A percentile compares a stretch with the other conserved stretches of the same genome.
Conservation (phyloP, 2,888 invertebrate species). For the Mimachlamys varia region DNA sequence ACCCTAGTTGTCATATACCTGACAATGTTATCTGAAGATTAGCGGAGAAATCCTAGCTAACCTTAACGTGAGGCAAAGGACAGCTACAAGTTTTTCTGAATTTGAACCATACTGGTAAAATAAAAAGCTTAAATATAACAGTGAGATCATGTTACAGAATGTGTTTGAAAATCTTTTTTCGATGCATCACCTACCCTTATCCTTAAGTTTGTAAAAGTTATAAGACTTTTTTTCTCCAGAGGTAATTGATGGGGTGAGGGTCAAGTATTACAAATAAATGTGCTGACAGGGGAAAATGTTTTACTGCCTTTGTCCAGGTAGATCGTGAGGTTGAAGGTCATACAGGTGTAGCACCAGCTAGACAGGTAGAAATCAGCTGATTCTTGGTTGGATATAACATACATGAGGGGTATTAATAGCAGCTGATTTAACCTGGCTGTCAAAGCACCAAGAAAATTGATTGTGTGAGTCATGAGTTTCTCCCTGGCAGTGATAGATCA, state of each 20-base stretch:
- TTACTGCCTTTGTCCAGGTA: constrained; percentile 26
- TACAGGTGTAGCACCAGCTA: constrained; percentile 17
- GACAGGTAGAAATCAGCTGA: constrained; percentile 27
- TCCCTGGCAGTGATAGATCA: constrained; percentile 2
- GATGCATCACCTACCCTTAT: too few relatives aligned
- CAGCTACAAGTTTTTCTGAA: too few relatives aligned
- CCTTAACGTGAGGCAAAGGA: background rate
- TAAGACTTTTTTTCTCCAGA: background rate
- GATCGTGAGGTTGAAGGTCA: background rate
- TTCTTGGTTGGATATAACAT: background rate
- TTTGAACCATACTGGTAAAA: too few relatives aligned
- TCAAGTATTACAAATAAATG: background rate
- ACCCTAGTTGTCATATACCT: background rate
- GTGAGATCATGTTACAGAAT: too few relatives aligned
- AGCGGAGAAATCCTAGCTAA: background rate
- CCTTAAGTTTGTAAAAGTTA: too few relatives aligned
- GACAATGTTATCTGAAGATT: background rate
- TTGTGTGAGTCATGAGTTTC: background rate
- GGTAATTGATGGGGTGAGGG: background rate
- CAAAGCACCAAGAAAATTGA: background rate
- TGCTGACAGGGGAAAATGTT: background rate
- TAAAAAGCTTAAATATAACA: too few relatives aligned
- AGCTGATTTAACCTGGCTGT: constrained; percentile 8
- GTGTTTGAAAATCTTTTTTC: too few relatives aligned
- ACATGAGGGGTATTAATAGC: constrained; percentile 16